phyloP scores from a whole-genome alignment of 2,797 vertebrate species.

The Myotis daubentonii region DNA sequence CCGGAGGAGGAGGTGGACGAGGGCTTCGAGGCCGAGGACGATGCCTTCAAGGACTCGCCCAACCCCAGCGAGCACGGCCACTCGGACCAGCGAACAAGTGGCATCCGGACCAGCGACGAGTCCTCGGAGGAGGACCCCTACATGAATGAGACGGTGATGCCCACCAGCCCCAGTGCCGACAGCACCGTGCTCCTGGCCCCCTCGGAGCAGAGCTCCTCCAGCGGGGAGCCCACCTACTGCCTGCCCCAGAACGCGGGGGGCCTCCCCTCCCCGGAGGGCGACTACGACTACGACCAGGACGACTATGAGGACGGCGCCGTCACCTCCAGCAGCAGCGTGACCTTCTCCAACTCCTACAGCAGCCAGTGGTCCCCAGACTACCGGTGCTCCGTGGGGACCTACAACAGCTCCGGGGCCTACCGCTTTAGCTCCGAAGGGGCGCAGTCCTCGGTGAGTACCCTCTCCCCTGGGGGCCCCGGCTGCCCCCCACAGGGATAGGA shows the following conservation, averaged over 20 bases:
- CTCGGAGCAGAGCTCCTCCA: constrained; percentile 84
- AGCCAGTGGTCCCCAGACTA: constrained; percentile 96
- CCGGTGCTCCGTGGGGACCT: constrained; percentile 93
- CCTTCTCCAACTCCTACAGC: constrained; percentile 91
- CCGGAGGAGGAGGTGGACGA: constrained; percentile 95
- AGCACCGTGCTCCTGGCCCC: constrained; percentile 80
- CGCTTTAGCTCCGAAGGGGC: constrained; percentile 96
- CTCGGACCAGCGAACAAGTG: constrained; percentile 97
- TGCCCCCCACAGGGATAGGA: accelerated
- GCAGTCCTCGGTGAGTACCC: constrained; percentile 94
- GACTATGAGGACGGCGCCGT: constrained; percentile 94
- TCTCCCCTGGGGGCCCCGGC: accelerated
- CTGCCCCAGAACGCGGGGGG: constrained; percentile 87
- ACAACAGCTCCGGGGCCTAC: constrained; percentile 95
- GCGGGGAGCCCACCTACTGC: constrained; percentile 90
- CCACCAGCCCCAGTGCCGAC: constrained; percentile 81
- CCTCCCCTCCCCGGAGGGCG: constrained; percentile 92
- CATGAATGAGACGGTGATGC: constrained; percentile 92
- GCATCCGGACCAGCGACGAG: constrained; percentile 97
- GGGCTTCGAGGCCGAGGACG: constrained; percentile 96
- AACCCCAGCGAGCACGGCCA: constrained; percentile 97
- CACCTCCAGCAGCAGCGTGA: constrained; percentile 92
- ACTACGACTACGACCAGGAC: constrained; percentile 94
- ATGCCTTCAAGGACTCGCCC: constrained; percentile 96
- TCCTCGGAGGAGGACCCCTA: constrained; percentile 98